Conservation (phyloP, 2,888 invertebrate species). For the Drosophila nr. fundita region DNA sequence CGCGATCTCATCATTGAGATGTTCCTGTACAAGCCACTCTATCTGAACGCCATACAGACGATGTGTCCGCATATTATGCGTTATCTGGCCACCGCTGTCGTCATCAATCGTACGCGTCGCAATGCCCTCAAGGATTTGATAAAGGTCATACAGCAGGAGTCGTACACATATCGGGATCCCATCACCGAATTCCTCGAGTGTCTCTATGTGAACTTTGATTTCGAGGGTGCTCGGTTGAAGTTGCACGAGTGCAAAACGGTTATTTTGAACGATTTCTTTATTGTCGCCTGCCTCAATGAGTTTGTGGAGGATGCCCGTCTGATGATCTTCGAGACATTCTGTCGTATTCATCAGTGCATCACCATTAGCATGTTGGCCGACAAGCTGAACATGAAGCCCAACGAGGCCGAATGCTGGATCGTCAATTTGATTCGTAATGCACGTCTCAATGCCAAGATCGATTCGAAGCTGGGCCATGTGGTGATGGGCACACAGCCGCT, state of each 20-base stretch:
- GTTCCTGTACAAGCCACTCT: slow-evolving; percentile 98
- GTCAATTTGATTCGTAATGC: slow-evolving; percentile 99
- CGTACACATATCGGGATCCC: slow-evolving; percentile 98
- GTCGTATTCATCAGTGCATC: slow-evolving; percentile 99
- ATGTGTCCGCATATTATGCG: slow-evolving; percentile 99
- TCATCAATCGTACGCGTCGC: slow-evolving; percentile 95
- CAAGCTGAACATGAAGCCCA: slow-evolving; percentile 98
- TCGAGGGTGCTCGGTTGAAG: slow-evolving; percentile 98
- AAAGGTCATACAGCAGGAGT: slow-evolving; percentile 99
- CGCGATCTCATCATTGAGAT: slow-evolving; percentile 99
- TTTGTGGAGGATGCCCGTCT: slow-evolving; percentile 99
- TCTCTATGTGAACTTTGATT: slow-evolving; percentile 99
- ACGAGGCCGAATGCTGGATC: slow-evolving; percentile 99
- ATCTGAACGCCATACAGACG: slow-evolving; percentile 99
- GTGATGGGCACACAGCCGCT: slow-evolving; percentile 99
- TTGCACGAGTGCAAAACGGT: slow-evolving; percentile 98
- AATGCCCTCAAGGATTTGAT: slow-evolving; percentile 97
- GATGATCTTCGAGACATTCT: slow-evolving; percentile 99
- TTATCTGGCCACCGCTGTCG: slow-evolving; percentile 98
- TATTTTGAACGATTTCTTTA: slow-evolving; percentile 98
- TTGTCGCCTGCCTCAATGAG: slow-evolving; percentile 97
- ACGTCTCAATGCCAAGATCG: slow-evolving; percentile 99
- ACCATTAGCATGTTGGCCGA: slow-evolving; percentile 99
- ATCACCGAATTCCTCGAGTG: slow-evolving; percentile 99
- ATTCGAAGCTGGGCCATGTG: slow-evolving; percentile 98